Conservation (phyloP, 2,888 invertebrate species). For the Apodemia mormo region DNA sequence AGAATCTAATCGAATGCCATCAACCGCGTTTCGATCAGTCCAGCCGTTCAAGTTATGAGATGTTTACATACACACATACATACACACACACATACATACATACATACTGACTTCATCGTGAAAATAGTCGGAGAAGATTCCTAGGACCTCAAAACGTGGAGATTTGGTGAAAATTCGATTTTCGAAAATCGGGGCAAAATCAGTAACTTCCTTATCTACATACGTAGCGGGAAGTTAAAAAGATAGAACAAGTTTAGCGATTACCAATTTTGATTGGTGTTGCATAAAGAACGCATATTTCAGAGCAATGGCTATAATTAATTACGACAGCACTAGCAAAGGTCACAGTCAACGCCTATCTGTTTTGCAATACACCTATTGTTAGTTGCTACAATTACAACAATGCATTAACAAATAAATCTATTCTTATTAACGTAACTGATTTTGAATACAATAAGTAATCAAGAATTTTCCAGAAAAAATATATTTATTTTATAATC, state of each 20-base stretch:
- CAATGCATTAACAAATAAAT: background rate
- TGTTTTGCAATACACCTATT: slow-evolving; percentile 1
- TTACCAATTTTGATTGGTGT: background rate
- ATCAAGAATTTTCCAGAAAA: background rate
- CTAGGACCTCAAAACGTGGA: too few species aligned
- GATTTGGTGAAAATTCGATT: too few species aligned
- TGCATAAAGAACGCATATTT: background rate
- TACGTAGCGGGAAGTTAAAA: too few species aligned
- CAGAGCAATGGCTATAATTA: background rate
- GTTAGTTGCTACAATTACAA: background rate
- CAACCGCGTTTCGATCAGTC: too few species aligned
- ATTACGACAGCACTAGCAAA: background rate
- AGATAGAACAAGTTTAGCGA: background rate
- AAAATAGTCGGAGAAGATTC: too few species aligned
- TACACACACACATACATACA: too few species aligned
- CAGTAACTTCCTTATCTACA: too few species aligned
- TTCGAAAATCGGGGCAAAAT: too few species aligned
- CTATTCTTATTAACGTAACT: background rate
- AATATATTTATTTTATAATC: background rate
- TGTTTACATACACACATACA: too few species aligned
- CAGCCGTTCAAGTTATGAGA: too few species aligned
- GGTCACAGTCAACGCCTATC: background rate
- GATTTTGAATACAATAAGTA: slow-evolving; percentile 5
- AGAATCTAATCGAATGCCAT: too few species aligned
- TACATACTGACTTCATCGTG: too few species aligned